Evolutionary conservation across 2,797 vertebrate species (phyloP).

Genomic region (Chelonia mydas): DNA sequence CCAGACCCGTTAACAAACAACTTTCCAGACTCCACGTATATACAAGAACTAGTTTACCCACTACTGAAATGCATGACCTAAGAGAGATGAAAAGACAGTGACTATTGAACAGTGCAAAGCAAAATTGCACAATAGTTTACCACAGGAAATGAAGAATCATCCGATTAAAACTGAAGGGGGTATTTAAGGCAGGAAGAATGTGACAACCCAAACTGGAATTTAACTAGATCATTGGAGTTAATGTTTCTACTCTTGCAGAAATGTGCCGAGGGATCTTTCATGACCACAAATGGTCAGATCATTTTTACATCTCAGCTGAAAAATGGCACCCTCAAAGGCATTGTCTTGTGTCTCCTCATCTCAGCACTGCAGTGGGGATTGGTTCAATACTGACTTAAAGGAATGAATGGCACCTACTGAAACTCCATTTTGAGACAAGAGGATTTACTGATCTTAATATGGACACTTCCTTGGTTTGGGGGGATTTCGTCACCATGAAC

Average conservation of each 20-base stretch:
- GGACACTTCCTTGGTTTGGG: neutral
- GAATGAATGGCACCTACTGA: constrained; percentile 42
- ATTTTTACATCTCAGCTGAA: constrained; percentile 70
- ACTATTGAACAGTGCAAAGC: constrained; percentile 10
- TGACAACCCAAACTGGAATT: constrained; percentile 47
- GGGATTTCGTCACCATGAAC: neutral
- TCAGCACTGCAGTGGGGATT: constrained; percentile 9
- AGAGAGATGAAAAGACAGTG: neutral
- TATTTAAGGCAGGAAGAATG: constrained; percentile 36
- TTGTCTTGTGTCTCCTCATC: constrained; percentile 51
- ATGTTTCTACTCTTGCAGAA: constrained; percentile 53
- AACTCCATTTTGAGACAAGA: constrained; percentile 19
- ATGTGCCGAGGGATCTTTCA: constrained; percentile 55
- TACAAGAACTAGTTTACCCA: neutral
- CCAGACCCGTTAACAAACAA: neutral
- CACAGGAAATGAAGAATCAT: constrained; percentile 47
- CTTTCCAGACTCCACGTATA: neutral
- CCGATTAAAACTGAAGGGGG: constrained; percentile 5
- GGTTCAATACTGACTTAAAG: neutral
- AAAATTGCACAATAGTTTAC: constrained; percentile 48
- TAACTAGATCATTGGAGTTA: constrained; percentile 55
- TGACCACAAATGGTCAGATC: constrained; percentile 55
- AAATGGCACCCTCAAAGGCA: constrained; percentile 60
- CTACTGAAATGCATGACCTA: neutral
- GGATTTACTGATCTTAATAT: constrained; percentile 2